phyloP scores from a whole-genome alignment of 1,140 invertebrate species.

The Phortica variegata region DNA sequence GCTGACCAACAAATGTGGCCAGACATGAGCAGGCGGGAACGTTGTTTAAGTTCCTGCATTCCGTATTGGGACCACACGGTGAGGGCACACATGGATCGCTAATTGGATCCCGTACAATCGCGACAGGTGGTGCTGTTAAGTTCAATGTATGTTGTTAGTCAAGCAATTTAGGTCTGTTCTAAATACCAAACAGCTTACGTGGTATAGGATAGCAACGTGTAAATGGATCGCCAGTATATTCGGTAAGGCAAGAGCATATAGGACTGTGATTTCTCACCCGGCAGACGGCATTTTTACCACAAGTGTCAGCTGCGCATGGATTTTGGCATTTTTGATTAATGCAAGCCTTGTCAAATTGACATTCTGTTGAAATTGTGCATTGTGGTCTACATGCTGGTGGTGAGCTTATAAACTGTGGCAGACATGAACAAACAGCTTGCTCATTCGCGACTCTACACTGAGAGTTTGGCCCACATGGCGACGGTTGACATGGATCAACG shows the following conservation, averaged over 20 bases:
- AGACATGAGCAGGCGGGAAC: conserved; percentile 77
- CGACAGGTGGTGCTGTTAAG: conserved; percentile 65
- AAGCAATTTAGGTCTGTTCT: not conserved
- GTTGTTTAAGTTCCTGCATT: conserved; percentile 70
- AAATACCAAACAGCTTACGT: conserved; percentile 62
- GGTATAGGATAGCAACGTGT: conserved; percentile 63
- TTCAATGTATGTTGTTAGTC: too few relatives aligned
- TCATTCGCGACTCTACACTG: conserved; percentile 64
- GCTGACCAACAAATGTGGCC: conserved; percentile 73
- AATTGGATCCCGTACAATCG: conserved; percentile 62
- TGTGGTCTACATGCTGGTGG: conserved; percentile 69
- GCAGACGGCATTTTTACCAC: conserved; percentile 70
- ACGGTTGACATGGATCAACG: conserved; percentile 65
- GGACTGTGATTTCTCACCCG: conserved; percentile 74
- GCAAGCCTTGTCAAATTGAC: conserved; percentile 65
- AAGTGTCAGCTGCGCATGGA: conserved; percentile 68
- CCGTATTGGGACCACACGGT: conserved; percentile 79
- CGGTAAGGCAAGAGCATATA: conserved; percentile 66
- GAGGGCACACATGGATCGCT: conserved; percentile 74
- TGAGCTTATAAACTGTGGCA: conserved; percentile 62
- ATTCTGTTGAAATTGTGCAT: conserved; percentile 68
- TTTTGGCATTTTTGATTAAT: conserved; percentile 70
- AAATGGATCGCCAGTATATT: conserved; percentile 70
- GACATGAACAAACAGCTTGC: conserved; percentile 67
- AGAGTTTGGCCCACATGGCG: conserved; percentile 67